These are phyloP conservation scores for Pelobates fuscus DNA, from an alignment of 2,113 vertebrate genomes.

Conservation along the genomic window DNA sequence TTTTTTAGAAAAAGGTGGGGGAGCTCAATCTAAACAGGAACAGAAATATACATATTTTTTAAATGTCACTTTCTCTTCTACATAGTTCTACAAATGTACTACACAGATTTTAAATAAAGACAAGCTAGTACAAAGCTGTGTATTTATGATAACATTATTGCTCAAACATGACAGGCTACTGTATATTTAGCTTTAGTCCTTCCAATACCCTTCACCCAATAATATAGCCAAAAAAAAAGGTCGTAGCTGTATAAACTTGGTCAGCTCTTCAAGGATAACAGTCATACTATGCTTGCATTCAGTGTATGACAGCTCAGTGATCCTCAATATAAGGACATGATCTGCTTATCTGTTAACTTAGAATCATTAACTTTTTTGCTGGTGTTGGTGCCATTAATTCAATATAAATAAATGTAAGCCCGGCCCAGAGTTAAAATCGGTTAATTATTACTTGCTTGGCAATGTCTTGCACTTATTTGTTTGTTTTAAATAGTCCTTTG, in stretches of 20 bases:
- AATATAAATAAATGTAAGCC: neutral
- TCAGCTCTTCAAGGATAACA: neutral
- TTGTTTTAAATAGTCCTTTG: constrained; percentile 1
- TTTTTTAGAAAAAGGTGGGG: too few species aligned
- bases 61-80: too few species aligned
- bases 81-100: too few species aligned
- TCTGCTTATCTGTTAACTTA: neutral
- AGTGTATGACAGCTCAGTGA: constrained; percentile 1
- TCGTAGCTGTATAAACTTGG: constrained; percentile 31
- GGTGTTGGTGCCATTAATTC: neutral
- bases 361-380: too few species aligned
- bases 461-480: neutral
- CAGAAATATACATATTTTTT: too few species aligned
- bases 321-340: neutral
- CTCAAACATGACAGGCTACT: constrained; percentile 15
- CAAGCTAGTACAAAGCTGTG: neutral
- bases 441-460: constrained; percentile 34
- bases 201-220: constrained; percentile 33
- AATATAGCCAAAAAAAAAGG: constrained; percentile 14
- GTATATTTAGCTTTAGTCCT: constrained; percentile 22
- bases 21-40: too few species aligned
- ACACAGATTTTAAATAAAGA: neutral
- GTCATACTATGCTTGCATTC: neutral
- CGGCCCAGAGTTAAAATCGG: neutral
- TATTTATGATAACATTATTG: constrained; percentile 12